phyloP scores from a whole-genome alignment of 1,140 invertebrate genomes.

The Drosophila trapezifrons region DNA sequence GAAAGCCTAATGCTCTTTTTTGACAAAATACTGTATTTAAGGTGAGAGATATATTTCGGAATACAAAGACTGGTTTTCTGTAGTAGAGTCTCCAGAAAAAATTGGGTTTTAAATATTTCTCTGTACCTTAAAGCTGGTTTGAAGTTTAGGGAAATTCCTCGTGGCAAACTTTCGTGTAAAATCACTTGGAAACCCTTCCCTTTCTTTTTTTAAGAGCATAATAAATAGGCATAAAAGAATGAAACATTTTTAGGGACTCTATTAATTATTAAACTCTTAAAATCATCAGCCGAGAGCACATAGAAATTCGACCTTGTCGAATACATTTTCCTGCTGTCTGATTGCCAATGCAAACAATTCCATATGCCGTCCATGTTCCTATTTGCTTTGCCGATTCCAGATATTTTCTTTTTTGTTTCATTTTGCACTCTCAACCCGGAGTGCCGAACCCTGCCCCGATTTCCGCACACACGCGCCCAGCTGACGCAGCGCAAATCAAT shows the following conservation, averaged over 20 bases:
- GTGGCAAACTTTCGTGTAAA: too few species aligned
- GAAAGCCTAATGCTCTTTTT: conserved; percentile 25
- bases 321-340: conserved; percentile 19
- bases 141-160: too few species aligned
- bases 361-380: conserved; percentile 51
- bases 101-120: not conserved
- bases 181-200: too few species aligned
- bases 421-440: conserved; percentile 35
- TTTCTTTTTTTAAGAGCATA: too few species aligned
- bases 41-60: too few species aligned
- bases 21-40: not conserved
- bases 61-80: too few species aligned
- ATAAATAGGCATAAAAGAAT: not conserved
- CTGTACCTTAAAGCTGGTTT: not conserved
- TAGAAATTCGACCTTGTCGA: conserved; percentile 12
- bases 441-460: conserved; percentile 7
- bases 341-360: conserved; percentile 51
- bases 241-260: not conserved
- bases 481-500: conserved; percentile 81
- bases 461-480: conserved; percentile 62
- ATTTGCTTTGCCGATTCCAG: conserved; percentile 42
- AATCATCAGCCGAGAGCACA: not conserved
- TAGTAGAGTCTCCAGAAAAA: too few species aligned
- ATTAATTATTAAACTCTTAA: not conserved
- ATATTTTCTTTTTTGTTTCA: conserved; percentile 6